Evolutionary conservation across 2,797 vertebrate genomes (phyloP).

Genomic region (Enteromius trimaculatus): DNA sequence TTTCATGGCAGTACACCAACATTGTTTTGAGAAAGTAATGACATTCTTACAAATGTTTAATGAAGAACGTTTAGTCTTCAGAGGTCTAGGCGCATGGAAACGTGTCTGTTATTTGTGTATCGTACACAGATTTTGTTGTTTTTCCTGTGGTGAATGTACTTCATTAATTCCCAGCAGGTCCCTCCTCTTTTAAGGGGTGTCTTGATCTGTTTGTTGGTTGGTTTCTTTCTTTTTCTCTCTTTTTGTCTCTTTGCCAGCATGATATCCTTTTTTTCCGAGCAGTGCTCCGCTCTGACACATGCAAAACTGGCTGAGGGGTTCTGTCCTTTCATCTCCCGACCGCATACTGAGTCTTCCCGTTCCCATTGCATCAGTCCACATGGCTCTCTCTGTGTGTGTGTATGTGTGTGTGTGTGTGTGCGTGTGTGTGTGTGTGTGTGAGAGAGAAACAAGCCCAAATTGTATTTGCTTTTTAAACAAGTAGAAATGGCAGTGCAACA

Average conservation of each 20-base stretch:
- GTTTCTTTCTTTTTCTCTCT: not conserved
- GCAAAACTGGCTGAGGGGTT: slow-evolving; percentile 55
- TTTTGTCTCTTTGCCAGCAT: slow-evolving; percentile 69
- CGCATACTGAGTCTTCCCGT: slow-evolving; percentile 42
- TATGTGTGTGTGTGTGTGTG: not conserved
- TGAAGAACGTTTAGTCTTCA: not conserved
- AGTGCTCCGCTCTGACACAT: slow-evolving; percentile 58
- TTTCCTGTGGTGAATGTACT: slow-evolving; percentile 22
- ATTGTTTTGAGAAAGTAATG: not conserved
- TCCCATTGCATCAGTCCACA: slow-evolving; percentile 71
- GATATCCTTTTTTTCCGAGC: slow-evolving; percentile 70
- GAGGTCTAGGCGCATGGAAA: not conserved
- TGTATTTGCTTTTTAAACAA: too few relatives aligned
- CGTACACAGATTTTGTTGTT: slow-evolving; percentile 16
- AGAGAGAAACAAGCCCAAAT: too few relatives aligned
- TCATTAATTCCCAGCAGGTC: slow-evolving; percentile 22
- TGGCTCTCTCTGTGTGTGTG: not conserved
- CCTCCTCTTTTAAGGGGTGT: slow-evolving; percentile 30
- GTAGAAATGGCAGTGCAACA: too few relatives aligned
- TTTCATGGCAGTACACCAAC: not conserved
- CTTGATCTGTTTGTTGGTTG: slow-evolving; percentile 28
- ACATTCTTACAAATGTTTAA: not conserved
- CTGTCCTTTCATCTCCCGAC: slow-evolving; percentile 68
- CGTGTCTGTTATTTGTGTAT: slow-evolving; percentile 45
- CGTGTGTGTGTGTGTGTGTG: too few relatives aligned